Conservation (phyloP, 2,113 vertebrate genomes). For the Pardalotus punctatus region DNA sequence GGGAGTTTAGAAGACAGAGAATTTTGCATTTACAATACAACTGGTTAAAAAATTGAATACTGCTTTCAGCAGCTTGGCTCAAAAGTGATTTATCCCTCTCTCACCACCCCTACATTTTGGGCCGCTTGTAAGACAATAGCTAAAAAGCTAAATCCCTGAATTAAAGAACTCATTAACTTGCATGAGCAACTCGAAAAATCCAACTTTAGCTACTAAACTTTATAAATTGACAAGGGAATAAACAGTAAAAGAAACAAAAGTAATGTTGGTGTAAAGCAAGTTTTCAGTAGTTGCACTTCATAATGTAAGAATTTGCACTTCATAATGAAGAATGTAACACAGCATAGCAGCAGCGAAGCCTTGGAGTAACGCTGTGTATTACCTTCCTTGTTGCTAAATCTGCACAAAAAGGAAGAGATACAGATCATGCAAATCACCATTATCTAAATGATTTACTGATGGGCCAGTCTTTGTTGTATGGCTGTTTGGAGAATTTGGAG, state of each 20-base stretch:
- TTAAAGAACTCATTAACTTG: not conserved
- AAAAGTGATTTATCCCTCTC: not conserved
- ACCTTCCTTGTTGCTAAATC: not conserved
- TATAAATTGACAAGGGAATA: not conserved
- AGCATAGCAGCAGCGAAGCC: not conserved
- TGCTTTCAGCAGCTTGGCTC: not conserved
- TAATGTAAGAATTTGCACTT: not conserved
- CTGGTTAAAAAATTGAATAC: not conserved
- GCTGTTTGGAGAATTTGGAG: not conserved
- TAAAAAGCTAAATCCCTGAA: not conserved
- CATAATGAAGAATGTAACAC: not conserved
- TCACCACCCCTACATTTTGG: not conserved
- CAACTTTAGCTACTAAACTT: not conserved
- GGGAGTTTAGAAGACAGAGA: not conserved
- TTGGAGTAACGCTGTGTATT: not conserved
- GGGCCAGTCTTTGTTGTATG: accelerated
- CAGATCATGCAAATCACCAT: not conserved
- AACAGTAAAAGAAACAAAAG: not conserved
- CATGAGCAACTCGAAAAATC: not conserved
- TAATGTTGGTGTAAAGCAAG: not conserved
- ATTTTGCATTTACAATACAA: not conserved
- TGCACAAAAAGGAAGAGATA: not conserved
- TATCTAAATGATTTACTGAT: not conserved
- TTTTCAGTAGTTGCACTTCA: not conserved
- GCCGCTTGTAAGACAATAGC: not conserved